These are phyloP conservation scores for Cossypha niveicapilla DNA, from an alignment of 2,797 vertebrate genomes.

Conservation along the genomic window DNA sequence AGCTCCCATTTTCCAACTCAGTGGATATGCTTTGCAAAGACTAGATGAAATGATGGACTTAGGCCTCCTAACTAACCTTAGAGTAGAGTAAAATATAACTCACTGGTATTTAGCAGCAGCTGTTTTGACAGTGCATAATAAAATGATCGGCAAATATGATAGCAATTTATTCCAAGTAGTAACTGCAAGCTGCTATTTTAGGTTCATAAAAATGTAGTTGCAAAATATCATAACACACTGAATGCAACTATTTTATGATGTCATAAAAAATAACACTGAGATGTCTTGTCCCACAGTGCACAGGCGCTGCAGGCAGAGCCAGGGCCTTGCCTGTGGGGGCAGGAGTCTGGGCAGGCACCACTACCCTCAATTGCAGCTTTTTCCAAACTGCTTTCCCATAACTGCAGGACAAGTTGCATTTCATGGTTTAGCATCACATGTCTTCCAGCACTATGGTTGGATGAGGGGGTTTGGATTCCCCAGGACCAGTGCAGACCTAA, in stretches of 20 bases:
- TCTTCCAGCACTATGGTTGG: neutral
- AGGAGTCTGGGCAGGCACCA: neutral
- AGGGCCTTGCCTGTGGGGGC: neutral
- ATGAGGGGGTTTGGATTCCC: neutral
- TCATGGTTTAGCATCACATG: neutral
- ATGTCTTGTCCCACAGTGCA: neutral
- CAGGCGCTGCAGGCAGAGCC: neutral
- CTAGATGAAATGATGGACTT: neutral
- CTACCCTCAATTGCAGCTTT: neutral
- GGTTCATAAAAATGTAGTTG: constrained; percentile 61
- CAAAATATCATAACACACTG: neutral
- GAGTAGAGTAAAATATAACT: constrained; percentile 17
- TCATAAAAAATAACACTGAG: constrained; percentile 38
- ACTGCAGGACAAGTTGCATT: constrained; percentile 35
- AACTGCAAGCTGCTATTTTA: constrained; percentile 58
- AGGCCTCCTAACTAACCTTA: neutral
- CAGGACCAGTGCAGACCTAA: neutral
- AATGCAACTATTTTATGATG: constrained; percentile 48
- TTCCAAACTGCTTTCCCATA: neutral
- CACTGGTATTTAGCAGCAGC: constrained; percentile 29
- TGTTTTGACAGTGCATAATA: constrained; percentile 12
- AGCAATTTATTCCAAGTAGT: constrained; percentile 65
- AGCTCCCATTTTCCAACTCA: constrained; percentile 7
- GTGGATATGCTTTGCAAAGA: neutral
- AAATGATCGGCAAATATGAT: constrained; percentile 42